Evolutionary conservation across 2,888 invertebrate species (phyloP), one percentile per base, ranked within the genome.

Genomic region (Tiphia femorata): DNA sequence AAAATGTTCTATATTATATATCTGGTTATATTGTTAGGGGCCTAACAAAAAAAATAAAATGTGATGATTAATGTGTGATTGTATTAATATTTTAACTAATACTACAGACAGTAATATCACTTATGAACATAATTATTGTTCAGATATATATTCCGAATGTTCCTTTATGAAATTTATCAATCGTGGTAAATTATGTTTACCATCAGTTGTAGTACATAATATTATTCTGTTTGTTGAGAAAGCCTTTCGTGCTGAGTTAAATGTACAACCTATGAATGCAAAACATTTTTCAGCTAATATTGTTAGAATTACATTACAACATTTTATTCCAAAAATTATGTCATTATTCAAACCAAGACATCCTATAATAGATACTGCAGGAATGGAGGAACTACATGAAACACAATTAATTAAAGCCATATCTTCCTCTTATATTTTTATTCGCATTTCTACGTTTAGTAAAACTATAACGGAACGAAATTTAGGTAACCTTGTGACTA

Each of bases 1-100:
- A 46, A n/a, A 44, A 44, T 44, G 30, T 44, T 30, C 29, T 30
- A 5, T 44, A 44, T 30, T 44, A 44, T 30, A 44, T 44, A 27
- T 4, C 46, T 1, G 46, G 33, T 10, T 19, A 10, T 5, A 33
- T 46, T n/a, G 12, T 44, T 12, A 16, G 27, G 1, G 12, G n/a
- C 20, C 4, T 44, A 20, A 29, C 30, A 19, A 19, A 19, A 1
- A 19, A 44, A 44, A 27, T 44, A 19, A 10, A 44, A 17, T 44
- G 44, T 12, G 14, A 14, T 17, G 17, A 46, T 33, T 30, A n/a
- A n/a, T n/a, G n/a, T n/a, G n/a, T n/a, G n/a, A n/a, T n/a, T n/a
- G n/a, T n/a, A n/a, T n/a, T n/a, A n/a, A n/a, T n/a, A n/a, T n/a
- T n/a, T n/a, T n/a, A n/a, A n/a, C n/a, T n/a, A n/a, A n/a, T n/a